Evolutionary conservation across 2,113 vertebrate genomes (phyloP).

Genomic region (Cynoglossus semilaevis): DNA sequence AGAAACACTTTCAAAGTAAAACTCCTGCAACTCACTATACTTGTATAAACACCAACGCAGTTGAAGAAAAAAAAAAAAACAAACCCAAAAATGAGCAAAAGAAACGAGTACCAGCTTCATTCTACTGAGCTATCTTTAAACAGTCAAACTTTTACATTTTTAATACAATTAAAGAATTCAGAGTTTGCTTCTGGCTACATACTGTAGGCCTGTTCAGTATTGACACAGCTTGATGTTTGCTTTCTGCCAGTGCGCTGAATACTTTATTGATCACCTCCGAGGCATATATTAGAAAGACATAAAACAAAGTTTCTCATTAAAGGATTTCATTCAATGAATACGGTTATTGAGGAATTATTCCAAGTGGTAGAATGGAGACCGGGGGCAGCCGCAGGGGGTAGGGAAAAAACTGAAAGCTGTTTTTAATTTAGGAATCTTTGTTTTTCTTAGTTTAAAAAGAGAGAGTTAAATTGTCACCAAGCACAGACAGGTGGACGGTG

Average conservation of each 20-base stretch:
- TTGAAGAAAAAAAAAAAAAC: too few relatives aligned
- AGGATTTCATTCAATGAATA: constrained; percentile 18
- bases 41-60: too few relatives aligned
- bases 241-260: constrained; percentile 14
- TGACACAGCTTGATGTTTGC: constrained; percentile 13
- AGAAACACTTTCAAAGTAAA: too few relatives aligned
- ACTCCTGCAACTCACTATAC: too few relatives aligned
- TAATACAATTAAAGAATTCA: constrained; percentile 19
- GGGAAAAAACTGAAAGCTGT: too few relatives aligned
- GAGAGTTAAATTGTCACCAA: constrained; percentile 22
- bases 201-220: neutral
- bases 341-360: constrained; percentile 46
- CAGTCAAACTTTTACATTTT: neutral
- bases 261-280: constrained; percentile 44
- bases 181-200: constrained; percentile 29
- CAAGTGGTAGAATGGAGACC: constrained; percentile 22
- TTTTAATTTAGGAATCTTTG: too few relatives aligned
- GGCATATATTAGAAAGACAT: constrained; percentile 42
- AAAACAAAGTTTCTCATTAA: constrained; percentile 43
- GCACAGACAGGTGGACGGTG: constrained; percentile 4
- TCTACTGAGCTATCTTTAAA: too few relatives aligned
- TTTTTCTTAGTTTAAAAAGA: too few relatives aligned
- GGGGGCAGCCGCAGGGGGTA: too few relatives aligned
- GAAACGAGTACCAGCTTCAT: too few relatives aligned
- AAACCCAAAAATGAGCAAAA: too few relatives aligned